A percentile compares a stretch with the other conserved stretches of the same genome.
These are phyloP conservation scores for Hoplostethus atlanticus DNA, from an alignment of 2,797 vertebrate species.

Conservation along the genomic window DNA sequence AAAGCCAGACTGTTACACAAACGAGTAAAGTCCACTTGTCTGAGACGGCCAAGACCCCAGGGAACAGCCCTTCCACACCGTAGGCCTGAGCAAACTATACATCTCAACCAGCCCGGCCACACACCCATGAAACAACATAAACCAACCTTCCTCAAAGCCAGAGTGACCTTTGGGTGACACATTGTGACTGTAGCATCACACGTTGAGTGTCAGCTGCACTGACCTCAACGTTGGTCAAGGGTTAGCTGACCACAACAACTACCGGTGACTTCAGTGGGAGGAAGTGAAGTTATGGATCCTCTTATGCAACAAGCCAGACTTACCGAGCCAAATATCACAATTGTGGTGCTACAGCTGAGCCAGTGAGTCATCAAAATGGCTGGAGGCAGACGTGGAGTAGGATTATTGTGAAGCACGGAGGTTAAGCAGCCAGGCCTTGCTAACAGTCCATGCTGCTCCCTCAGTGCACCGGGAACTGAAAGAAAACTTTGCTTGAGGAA, in stretches of 20 bases:
- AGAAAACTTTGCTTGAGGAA: not conserved
- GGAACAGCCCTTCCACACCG: not conserved
- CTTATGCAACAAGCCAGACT: not conserved
- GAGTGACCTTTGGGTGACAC: not conserved
- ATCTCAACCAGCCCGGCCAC: not conserved
- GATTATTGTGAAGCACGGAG: not conserved
- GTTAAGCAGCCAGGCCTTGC: not conserved
- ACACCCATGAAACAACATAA: not conserved
- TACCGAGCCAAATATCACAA: not conserved
- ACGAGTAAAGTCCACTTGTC: constrained; percentile 2
- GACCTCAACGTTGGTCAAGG: not conserved
- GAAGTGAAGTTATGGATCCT: not conserved
- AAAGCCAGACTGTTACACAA: not conserved
- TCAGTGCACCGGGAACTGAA: no score
- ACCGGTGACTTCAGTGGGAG: no score
- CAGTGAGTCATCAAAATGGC: not conserved
- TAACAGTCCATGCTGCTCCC: not conserved
- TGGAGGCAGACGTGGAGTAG: not conserved
- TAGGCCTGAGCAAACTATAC: not conserved
- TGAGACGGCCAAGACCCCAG: not conserved
- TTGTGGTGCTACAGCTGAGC: not conserved
- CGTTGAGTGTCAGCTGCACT: not conserved
- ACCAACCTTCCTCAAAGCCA: not conserved
- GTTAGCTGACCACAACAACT: not conserved
- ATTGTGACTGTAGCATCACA: not conserved